Evolutionary conservation across 2,113 vertebrate species (phyloP), one percentile per base, ranked within the genome.

Genomic region (Picathartes gymnocephalus): DNA sequence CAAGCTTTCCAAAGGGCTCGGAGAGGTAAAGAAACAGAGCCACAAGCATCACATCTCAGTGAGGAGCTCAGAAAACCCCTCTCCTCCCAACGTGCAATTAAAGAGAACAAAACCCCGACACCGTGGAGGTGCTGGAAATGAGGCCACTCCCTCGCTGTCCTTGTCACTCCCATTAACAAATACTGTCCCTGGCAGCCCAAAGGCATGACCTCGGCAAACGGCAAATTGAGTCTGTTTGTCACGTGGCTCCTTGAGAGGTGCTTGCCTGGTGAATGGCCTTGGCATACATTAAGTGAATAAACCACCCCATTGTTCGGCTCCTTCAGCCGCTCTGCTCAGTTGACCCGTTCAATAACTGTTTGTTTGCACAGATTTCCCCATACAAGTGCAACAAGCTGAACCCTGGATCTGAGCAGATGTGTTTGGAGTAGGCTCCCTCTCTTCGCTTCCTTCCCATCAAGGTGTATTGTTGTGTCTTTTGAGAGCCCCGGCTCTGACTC

Each of bases 251-350:
- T 95, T 1, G 42, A 96, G 96, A 95, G 95, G 95, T 83, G 56
- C 95, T 96, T 90, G 95, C 81, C 69, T 94, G 88, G 33, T 86
- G 92, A 88, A 91, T 87, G 93, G 93, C 97, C 97, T 97, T 97
- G 95, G 96, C 93, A 91, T 86, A 90, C 90, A 77, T 83, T 72
- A 88, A 90, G 90, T 70, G 92, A 96, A 95, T 96, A 93, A 97
- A 92, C 90, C 23, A 3, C 56, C 72, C 90, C 92, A 95, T 96
- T 97, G 93, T 96, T 86, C 11, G 5, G 53, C 95, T 93, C 58
- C 95, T 95, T 92, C 95, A 95, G 92, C 74, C 56, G 42, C 95
- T 90, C 95, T 93, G 93, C 95, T 94, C 91, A 45, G 90, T 79
- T 93, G 93, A 96, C 92, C 93, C 69, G 35, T 91, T 95, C 94